Percentiles rank a stretch among this genome's conserved stretches.
phyloP scores from a whole-genome alignment of 2,888 invertebrate genomes.

The Scrobipalpa atriplicella region DNA sequence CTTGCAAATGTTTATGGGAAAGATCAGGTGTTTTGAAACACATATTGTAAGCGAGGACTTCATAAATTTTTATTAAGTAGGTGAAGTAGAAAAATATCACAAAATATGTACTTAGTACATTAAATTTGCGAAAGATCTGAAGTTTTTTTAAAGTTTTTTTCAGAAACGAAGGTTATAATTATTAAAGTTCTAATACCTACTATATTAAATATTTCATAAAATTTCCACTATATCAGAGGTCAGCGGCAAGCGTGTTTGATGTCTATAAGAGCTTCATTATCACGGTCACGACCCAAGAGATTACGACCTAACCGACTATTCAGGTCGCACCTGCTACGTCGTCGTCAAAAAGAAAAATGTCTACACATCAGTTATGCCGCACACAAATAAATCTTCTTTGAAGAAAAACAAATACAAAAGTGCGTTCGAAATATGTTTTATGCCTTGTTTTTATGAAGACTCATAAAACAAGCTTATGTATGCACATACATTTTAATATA shows the following conservation, averaged over 20 bases:
- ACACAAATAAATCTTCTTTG: background rate
- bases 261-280: background rate
- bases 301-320: background rate
- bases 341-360: background rate
- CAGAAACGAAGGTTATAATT: too few relatives aligned
- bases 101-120: too few relatives aligned
- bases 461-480: background rate
- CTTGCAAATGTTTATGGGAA: background rate
- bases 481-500: background rate
- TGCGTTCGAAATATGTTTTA: background rate
- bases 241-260: too few relatives aligned
- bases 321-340: background rate
- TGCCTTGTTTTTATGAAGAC: background rate
- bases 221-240: too few relatives aligned
- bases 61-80: background rate
- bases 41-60: background rate
- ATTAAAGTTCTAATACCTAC: too few relatives aligned
- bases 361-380: background rate
- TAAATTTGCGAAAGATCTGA: too few relatives aligned
- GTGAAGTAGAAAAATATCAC: too few relatives aligned
- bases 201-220: too few relatives aligned
- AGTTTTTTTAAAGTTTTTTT: too few relatives aligned
- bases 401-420: background rate
- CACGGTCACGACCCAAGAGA: background rate
- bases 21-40: background rate